Percentiles rank a stretch among this genome's conserved stretches.
Conservation (phyloP, 2,113 vertebrate species). For the Ailurus styani region DNA sequence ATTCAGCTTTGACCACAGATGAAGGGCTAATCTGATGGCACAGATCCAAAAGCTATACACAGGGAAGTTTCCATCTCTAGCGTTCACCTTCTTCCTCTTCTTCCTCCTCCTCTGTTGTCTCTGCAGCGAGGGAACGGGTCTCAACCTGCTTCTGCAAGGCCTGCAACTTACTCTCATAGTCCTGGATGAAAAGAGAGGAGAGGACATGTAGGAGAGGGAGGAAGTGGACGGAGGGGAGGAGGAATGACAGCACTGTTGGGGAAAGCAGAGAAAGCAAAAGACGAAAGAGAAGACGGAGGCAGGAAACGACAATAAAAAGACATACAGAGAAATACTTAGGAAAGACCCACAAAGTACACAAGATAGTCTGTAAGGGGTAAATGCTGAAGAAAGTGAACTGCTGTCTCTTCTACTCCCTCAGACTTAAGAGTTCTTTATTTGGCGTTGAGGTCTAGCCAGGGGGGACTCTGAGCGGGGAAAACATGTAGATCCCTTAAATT, state of each 20-base stretch:
- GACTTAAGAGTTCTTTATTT: not conserved
- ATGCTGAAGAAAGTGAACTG: not conserved
- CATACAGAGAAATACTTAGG: not conserved
- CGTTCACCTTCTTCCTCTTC: conserved; percentile 91
- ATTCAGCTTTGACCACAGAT: not conserved
- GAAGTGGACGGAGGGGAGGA: not conserved
- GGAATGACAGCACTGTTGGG: not conserved
- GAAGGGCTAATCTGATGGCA: not conserved
- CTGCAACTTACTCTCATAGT: conserved; percentile 97
- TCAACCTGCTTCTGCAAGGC: conserved; percentile 99
- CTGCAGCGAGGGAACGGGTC: conserved; percentile 91
- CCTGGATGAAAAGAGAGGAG: conserved; percentile 87
- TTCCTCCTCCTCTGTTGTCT: conserved; percentile 94
- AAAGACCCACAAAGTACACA: not conserved
- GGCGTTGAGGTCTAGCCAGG: not conserved
- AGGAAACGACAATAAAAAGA: not conserved
- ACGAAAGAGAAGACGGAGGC: not conserved
- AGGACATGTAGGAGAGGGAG: conserved; percentile 77
- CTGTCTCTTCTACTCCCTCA: not conserved
- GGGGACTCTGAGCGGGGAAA: not conserved
- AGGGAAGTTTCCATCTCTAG: not conserved
- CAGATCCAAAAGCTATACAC: not conserved
- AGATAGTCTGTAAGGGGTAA: not conserved
- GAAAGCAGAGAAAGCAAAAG: not conserved
- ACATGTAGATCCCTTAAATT: not conserved